Evolutionary conservation across 2,113 vertebrate genomes (phyloP), one percentile per base, ranked within the genome.

Genomic region (Progne subis): DNA sequence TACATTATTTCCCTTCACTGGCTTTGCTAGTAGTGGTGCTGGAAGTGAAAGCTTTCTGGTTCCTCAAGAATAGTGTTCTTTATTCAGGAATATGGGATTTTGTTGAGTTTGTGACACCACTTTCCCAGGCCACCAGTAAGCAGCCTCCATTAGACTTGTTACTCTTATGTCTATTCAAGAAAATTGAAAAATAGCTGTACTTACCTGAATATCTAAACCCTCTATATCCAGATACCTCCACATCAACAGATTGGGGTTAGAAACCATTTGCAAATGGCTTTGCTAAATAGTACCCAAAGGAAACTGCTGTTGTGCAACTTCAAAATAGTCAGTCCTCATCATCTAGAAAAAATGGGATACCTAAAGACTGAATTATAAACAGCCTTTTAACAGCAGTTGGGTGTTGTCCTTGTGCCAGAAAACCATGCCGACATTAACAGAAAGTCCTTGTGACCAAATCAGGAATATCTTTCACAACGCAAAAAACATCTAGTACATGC

Each of bases 201-300:
- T 83, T 76, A 20, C 14, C 43, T 79, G 32, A 61, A 26, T 44
- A 82, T 6, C 18, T 49, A 29, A 41, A 7, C 5, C 9, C 12
- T 4, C 23, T 41, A 6, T 18, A 41, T 24, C 69, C 56, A 74
- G 9, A 1, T 64, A 43, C 20, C 24, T 34, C 70, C 11, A 7
- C 14, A 49, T 11, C 0, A 0, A 57, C 31, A 57, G 24, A n/a
- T 0, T 11, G 34, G 59, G 25, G n/a, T 18, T 41, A 37, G 25
- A 79, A 69, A 69, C 7, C 6, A 23, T 43, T 19, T 86, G 25
- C 5, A 53, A 80, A 18, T 37, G 21, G 8, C 19, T 86, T 77
- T 78, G 34, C 29, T 65, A 53, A 18, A 34, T 5, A 86, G 11
- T 14, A n/a, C 34, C 19, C 15, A 64, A 60, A 43, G 18, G 23